Evolutionary conservation across 2,888 invertebrate genomes (phyloP), one percentile per base, ranked within the genome.

Genomic region (Aethes cnicana): DNA sequence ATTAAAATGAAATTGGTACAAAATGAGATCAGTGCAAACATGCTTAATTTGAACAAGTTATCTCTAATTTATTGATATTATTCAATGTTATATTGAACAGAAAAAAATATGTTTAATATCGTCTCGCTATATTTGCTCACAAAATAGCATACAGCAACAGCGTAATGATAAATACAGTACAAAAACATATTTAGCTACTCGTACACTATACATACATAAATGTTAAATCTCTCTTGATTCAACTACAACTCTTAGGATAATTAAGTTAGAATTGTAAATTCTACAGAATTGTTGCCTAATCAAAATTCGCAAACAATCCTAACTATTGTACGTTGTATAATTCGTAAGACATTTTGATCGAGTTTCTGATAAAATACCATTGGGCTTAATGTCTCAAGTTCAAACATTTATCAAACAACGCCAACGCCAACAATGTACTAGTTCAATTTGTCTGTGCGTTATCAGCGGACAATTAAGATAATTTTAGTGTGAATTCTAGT

Each of bases 371-470:
- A 52, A 52, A 52, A 52, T 52, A 17, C 52, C 46, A 37, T 5
- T 11, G n/a, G 52, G 52, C 52, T 52, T 39, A 46, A 46, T 16
- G 44, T 32, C 44, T 44, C 23, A 25, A 17, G 16, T 20, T 17
- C 18, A n/a, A 9, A 16, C 39, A 12, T 52, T 52, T 39, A 52
- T 52, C 52, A 39, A 7, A 14, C 14, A 36, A 17, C n/a, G 17
- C 33, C 33, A 44, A n/a, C n/a, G n/a, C n/a, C n/a, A n/a, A n/a
- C n/a, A n/a, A n/a, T n/a, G 18, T 16, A 25, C 32, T 18, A 46
- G 46, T 46, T 36, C 39, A 52, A 52, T 52, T 52, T 52, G 52
- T 52, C 52, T 52, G 46, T 25, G 37, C 39, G 36, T 52, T 52
- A 52, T 46, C 52, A 44, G 8, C 43, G 7, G 30, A 46, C 16